phyloP scores from a whole-genome alignment of 1,140 invertebrate genomes.

The Meloidogyne exigua region DNA sequence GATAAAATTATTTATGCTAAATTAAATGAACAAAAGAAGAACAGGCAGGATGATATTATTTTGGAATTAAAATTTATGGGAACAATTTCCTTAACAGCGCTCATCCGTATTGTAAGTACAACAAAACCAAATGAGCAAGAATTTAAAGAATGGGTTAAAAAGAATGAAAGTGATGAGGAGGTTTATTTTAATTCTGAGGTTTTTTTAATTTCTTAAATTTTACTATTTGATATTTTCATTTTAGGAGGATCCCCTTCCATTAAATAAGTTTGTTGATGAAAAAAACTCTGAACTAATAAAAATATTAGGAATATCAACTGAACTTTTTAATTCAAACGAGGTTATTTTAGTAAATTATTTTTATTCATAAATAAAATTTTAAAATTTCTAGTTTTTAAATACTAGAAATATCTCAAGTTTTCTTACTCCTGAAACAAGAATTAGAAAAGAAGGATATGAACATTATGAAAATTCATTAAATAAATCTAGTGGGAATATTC shows the following conservation, averaged over 20 bases:
- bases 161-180: not conserved
- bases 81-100: slow-evolving; percentile 14
- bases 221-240: not conserved
- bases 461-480: not conserved
- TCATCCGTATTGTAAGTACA: slow-evolving; percentile 18
- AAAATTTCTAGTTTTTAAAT: not conserved
- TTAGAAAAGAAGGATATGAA: not conserved
- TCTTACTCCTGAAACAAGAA: not conserved
- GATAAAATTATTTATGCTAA: slow-evolving; percentile 18
- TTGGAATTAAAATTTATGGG: slow-evolving; percentile 26
- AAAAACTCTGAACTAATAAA: slow-evolving; percentile 8
- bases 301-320: not conserved
- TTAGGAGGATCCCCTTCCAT: slow-evolving; percentile 14
- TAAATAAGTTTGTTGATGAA: slow-evolving; percentile 13
- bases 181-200: not conserved
- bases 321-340: not conserved
- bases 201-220: not conserved
- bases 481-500: not conserved
- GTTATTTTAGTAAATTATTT: not conserved
- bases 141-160: slow-evolving; percentile 24
- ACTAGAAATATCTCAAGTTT: not conserved
- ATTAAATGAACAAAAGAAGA: slow-evolving; percentile 3
- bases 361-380: not conserved
- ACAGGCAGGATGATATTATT: not conserved
- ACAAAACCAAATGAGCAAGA: slow-evolving; percentile 20